A percentile compares a stretch with the other conserved stretches of the same genome.
Conservation (phyloP, 35 echinoderm and acorn worm species). For the Lytechinus pictus region DNA sequence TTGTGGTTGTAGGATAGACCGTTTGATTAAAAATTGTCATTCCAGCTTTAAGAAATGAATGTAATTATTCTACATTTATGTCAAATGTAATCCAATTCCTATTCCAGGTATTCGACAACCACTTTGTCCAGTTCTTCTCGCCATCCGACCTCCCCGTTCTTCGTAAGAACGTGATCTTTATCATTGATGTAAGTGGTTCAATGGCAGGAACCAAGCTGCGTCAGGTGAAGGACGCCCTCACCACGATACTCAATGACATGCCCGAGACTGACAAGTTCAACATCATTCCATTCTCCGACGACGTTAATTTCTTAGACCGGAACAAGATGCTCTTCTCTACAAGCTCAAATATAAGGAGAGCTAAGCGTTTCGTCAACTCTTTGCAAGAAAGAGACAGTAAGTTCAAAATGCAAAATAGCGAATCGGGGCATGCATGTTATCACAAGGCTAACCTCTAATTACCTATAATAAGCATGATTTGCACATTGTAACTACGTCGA, state of each 20-base stretch:
- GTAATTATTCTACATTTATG: too few relatives aligned
- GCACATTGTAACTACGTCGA: too few relatives aligned
- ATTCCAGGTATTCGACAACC: slow-evolving; percentile 70
- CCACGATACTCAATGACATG: slow-evolving; percentile 92
- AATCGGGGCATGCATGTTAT: too few relatives aligned
- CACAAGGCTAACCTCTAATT: too few relatives aligned
- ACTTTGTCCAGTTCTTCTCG: slow-evolving; percentile 94
- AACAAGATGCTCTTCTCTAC: slow-evolving; percentile 78
- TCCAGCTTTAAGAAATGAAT: too few relatives aligned
- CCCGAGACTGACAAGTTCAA: slow-evolving; percentile 85
- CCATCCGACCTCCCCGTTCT: slow-evolving; percentile 76
- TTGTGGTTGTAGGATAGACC: neutral
- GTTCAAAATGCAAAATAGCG: neutral
- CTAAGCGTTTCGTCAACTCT: slow-evolving; percentile 76
- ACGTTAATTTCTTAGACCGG: slow-evolving; percentile 79
- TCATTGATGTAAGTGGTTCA: slow-evolving; percentile 91
- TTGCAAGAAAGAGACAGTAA: slow-evolving; percentile 71
- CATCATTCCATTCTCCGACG: slow-evolving; percentile 84
- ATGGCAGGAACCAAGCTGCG: slow-evolving; percentile 84
- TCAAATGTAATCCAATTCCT: neutral
- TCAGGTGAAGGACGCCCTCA: slow-evolving; percentile 84
- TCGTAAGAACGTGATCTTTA: slow-evolving; percentile 90
- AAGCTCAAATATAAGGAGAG: slow-evolving; percentile 53
- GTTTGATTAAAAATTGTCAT: neutral
- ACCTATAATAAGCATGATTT: too few relatives aligned